Conservation (phyloP, 2,797 vertebrate genomes). For the Selene dorsalis region DNA sequence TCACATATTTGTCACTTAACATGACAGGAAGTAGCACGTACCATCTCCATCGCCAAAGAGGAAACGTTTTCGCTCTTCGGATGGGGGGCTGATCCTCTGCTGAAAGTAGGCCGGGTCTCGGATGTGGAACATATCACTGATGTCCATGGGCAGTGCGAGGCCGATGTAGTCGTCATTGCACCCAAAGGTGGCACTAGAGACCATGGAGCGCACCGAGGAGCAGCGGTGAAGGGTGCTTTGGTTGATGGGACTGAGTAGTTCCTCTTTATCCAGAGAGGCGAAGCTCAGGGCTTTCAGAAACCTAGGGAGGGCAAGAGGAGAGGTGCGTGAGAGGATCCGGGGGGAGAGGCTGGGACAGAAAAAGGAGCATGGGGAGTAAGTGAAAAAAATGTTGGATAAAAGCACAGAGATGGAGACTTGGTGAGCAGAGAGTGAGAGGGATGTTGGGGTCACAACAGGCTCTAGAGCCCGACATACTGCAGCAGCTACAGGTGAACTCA, state of each 20-base stretch:
- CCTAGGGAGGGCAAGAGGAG: constrained; percentile 84
- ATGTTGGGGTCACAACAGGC: neutral
- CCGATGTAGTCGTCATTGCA: constrained; percentile 96
- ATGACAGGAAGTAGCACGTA: constrained; percentile 62
- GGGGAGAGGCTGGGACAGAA: constrained; percentile 71
- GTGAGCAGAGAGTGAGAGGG: constrained; percentile 35
- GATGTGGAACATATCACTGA: constrained; percentile 97
- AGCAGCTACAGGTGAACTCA: constrained; percentile 18
- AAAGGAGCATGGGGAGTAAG: constrained; percentile 54
- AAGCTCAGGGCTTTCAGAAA: constrained; percentile 99
- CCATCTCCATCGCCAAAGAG: constrained; percentile 91
- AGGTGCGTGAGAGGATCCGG: constrained; percentile 72
- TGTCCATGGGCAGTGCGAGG: constrained; percentile 94
- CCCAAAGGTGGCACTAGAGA: constrained; percentile 93
- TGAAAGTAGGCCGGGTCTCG: constrained; percentile 96
- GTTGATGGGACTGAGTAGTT: constrained; percentile 97
- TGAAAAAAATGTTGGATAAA: constrained; percentile 54
- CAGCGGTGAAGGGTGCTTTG: constrained; percentile 96
- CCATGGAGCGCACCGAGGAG: constrained; percentile 98
- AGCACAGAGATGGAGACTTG: constrained; percentile 50
- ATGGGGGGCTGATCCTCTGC: constrained; percentile 90
- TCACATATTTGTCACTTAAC: neutral
- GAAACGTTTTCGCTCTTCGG: constrained; percentile 89
- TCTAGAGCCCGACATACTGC: constrained; percentile 11
- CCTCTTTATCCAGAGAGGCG: constrained; percentile 97